phyloP scores from a whole-genome alignment of 2,888 invertebrate genomes.

The Nysson spinosus region DNA sequence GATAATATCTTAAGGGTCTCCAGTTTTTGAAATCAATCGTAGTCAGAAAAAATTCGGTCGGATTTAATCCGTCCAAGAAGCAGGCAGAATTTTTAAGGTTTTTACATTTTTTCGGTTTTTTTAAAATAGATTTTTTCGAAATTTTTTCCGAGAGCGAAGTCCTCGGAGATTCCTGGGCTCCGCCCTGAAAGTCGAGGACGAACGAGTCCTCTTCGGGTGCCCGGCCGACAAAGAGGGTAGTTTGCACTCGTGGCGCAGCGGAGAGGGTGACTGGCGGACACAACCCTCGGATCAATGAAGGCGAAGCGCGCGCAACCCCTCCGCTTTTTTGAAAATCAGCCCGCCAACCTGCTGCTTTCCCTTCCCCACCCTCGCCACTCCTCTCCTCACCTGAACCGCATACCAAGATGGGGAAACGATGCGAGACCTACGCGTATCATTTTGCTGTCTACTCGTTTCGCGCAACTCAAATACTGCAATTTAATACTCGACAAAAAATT shows the following conservation, averaged over 20 bases:
- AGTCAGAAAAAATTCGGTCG: conserved; percentile 14
- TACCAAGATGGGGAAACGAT: conserved; percentile 61
- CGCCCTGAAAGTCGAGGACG: conserved; percentile 72
- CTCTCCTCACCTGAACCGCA: conserved; percentile 60
- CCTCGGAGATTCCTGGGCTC: conserved; percentile 67
- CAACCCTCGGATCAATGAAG: conserved; percentile 74
- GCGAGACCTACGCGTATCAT: conserved; percentile 48
- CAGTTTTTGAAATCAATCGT: too few species aligned
- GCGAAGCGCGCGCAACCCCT: conserved; percentile 73
- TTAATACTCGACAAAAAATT: background rate
- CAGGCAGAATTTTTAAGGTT: conserved; percentile 21
- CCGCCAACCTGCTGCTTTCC: conserved; percentile 71
- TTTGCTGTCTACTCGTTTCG: conserved; percentile 50
- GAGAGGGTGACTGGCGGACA: conserved; percentile 64
- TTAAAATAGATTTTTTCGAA: conserved; percentile 40
- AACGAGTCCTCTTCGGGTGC: conserved; percentile 66
- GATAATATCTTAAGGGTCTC: too few species aligned
- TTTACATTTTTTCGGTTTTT: conserved; percentile 36
- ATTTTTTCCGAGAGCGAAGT: conserved; percentile 33
- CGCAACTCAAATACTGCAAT: background rate
- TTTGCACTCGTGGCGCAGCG: conserved; percentile 60
- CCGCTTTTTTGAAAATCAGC: conserved; percentile 75
- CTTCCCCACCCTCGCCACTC: conserved; percentile 53
- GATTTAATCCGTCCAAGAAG: background rate
- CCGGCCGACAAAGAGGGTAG: conserved; percentile 64